Evolutionary conservation across 2,888 invertebrate genomes (phyloP), one percentile per base, ranked within the genome.

Genomic region (Scaptodrosophila latifasciaeformis): DNA sequence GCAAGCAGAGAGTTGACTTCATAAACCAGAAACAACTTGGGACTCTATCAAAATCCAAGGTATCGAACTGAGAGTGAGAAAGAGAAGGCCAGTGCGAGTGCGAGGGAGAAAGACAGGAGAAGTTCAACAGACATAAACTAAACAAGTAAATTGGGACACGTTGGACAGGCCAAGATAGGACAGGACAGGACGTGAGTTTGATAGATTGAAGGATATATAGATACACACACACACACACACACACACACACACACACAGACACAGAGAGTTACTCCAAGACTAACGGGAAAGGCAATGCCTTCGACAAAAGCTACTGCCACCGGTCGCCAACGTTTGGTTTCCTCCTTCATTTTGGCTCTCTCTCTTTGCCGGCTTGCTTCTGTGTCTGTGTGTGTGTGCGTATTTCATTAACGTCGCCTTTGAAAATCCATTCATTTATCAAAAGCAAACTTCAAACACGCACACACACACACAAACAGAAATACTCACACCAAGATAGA

Each of bases 71-170:
- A 27, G 9, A 9, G 5, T 27, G 27, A 6, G 5, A 27, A 27
- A 6, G 27, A 5, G 5, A 9, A 27, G 27, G 27, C 27, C 27
- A 27, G 27, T 5, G 29, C 49, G 31, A 50, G 40, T 60, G 42
- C 45, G 49, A 49, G 53, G 49, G 59, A 24, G 24, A 24, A 7
- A 24, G 24, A 24, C 24, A 24, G 24, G 7, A 24, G 7, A 24
- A 24, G 4, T 24, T 24, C 7, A 7, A 3, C 24, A 24, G 12
- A 52, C 65, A 65, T 67, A 69, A 65, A 67, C 77, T 76, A 70
- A 72, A 74, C 77, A 70, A 74, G 77, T 72, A 72, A 72, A 72
- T 72, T 72, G 72, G 77, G 72, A 77, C 77, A 77, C 74, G 66
- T 76, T 70, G 70, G 76, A 72, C 76, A 76, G 64, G 57, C 54